Evolutionary conservation across 2,888 invertebrate genomes (phyloP).

Genomic region (Zele albiditarsus): DNA sequence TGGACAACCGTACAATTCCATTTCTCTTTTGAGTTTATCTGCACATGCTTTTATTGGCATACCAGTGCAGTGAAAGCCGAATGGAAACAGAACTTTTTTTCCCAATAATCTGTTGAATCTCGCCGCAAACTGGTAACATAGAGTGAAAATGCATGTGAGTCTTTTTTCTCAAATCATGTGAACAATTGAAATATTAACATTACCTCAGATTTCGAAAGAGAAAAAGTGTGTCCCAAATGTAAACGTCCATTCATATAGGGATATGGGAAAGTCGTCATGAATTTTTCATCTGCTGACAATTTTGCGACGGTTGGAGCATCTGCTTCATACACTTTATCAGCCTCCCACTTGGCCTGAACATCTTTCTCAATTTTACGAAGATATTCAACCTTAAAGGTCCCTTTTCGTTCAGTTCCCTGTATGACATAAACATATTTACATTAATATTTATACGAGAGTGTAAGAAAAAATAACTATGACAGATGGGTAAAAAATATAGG

Average conservation of each 20-base stretch:
- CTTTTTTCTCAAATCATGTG: not conserved
- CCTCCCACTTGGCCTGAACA: slow-evolving; percentile 91
- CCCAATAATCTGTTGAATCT: slow-evolving; percentile 95
- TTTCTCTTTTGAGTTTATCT: slow-evolving; percentile 95
- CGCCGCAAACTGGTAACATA: slow-evolving; percentile 82
- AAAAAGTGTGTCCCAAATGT: slow-evolving; percentile 98
- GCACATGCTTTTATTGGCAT: slow-evolving; percentile 99
- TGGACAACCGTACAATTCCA: slow-evolving; percentile 92
- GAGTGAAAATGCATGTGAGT: not conserved
- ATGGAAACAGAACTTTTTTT: slow-evolving; percentile 93
- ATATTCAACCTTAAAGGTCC: slow-evolving; percentile 96
- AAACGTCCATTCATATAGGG: slow-evolving; percentile 99
- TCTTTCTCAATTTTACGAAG: slow-evolving; percentile 91
- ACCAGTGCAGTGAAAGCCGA: slow-evolving; percentile 99
- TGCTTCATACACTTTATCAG: slow-evolving; percentile 85
- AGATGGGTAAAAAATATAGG: slow-evolving; percentile 40
- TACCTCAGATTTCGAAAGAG: slow-evolving; percentile 97
- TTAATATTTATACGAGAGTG: not conserved
- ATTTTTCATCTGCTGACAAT: slow-evolving; percentile 83
- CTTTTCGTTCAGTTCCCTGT: slow-evolving; percentile 81
- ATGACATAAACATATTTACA: slow-evolving; percentile 16
- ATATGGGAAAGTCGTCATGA: slow-evolving; percentile 95
- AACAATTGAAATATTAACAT: not conserved
- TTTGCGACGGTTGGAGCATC: slow-evolving; percentile 82
- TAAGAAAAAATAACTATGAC: slow-evolving; percentile 5